Conservation (phyloP, 2,113 vertebrate species). For the Rousettus leschenaultii region DNA sequence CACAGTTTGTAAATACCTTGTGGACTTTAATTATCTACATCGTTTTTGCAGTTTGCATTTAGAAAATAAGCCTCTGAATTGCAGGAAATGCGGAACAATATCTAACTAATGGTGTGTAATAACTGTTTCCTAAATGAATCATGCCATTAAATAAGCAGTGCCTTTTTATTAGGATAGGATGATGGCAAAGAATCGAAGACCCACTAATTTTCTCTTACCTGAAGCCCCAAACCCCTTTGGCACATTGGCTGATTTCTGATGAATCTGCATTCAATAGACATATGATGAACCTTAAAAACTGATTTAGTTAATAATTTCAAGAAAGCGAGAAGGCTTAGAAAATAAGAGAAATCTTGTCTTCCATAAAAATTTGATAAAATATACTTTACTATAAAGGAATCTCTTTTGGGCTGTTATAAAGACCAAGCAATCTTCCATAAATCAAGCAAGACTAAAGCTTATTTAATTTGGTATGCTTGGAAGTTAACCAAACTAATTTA, state of each 20-base stretch:
- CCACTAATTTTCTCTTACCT: not conserved
- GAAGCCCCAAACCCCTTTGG: not conserved
- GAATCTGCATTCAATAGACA: not conserved
- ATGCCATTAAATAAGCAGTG: not conserved
- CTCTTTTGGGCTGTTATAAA: not conserved
- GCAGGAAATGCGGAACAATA: not conserved
- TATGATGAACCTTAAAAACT: not conserved
- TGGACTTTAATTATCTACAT: not conserved
- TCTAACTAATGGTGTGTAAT: not conserved
- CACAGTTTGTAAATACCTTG: not conserved
- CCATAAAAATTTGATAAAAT: not conserved
- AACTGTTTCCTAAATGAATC: not conserved
- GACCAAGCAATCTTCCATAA: not conserved
- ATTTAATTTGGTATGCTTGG: conserved; percentile 55
- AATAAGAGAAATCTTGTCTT: not conserved
- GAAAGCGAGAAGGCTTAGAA: not conserved
- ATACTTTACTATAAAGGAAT: not conserved
- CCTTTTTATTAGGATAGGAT: not conserved
- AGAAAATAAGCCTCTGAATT: not conserved
- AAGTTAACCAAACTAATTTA: conserved; percentile 61
- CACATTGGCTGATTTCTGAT: not conserved
- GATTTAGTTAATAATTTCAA: conserved; percentile 1
- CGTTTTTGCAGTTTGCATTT: not conserved
- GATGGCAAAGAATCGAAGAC: not conserved
- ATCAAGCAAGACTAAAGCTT: conserved; percentile 31